Evolutionary conservation across 2,888 invertebrate genomes (phyloP).

Genomic region (Linhomoeus sp.): DNA sequence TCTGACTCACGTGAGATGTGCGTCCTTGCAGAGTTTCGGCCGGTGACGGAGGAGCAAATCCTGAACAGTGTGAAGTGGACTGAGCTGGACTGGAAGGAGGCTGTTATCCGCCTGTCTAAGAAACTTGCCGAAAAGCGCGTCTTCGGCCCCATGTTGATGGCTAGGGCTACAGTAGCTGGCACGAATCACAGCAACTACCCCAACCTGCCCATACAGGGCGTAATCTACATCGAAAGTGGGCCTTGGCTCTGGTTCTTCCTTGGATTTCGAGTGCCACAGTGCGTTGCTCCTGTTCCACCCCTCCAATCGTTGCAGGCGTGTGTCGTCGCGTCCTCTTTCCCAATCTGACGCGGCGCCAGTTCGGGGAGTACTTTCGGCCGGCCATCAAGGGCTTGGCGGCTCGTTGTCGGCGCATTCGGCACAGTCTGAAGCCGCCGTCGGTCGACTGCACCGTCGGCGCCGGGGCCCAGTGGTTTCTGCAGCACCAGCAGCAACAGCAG

Average conservation of each 20-base stretch:
- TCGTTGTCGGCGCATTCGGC: conserved; percentile 4
- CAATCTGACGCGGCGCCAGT: background rate
- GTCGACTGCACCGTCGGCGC: no score
- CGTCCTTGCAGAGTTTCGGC: conserved; percentile 17
- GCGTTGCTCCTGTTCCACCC: no score
- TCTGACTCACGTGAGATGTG: background rate
- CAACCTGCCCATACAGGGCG: conserved; percentile 23
- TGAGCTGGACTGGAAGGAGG: conserved; percentile 19
- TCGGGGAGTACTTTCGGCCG: conserved; percentile 2
- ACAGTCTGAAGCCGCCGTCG: conserved; percentile 1
- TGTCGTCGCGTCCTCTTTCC: conserved; percentile 3
- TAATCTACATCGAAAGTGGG: conserved; percentile 24
- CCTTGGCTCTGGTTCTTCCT: no score
- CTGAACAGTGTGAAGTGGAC: conserved; percentile 20
- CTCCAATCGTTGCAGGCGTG: background rate
- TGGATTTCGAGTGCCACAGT: no score
- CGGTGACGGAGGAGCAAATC: conserved; percentile 20
- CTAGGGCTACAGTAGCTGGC: conserved; percentile 24
- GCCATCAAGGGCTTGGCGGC: conserved; percentile 5
- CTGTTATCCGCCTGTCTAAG: conserved; percentile 24
- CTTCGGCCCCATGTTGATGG: conserved; percentile 24
- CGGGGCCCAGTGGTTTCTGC: no score
- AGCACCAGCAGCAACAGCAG: no score
- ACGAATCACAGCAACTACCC: conserved; percentile 26
- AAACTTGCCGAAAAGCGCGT: conserved; percentile 26